Evolutionary conservation across 2,797 vertebrate species (phyloP).

Genomic region (Nyctalus aviator): DNA sequence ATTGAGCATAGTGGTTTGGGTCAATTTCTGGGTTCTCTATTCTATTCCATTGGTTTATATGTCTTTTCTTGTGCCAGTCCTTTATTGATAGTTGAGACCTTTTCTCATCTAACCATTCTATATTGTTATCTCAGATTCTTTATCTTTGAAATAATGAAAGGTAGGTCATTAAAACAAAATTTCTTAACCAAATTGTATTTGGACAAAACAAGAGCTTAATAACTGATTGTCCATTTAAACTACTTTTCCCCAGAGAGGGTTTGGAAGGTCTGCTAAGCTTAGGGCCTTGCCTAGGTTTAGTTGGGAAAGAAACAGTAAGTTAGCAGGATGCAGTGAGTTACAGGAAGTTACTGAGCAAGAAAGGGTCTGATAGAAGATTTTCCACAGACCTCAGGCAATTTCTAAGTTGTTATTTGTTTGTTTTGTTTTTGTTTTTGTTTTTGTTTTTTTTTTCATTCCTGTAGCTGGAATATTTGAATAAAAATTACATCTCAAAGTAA

Average conservation of each 20-base stretch:
- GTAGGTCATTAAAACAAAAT: neutral
- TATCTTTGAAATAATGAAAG: slow-evolving; percentile 44
- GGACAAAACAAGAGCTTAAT: neutral
- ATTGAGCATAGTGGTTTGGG: no score
- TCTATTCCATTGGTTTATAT: no score
- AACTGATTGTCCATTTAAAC: neutral
- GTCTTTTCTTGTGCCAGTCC: no score
- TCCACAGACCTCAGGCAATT: slow-evolving; percentile 23
- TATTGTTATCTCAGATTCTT: neutral
- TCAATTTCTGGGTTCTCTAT: no score
- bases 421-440: no score
- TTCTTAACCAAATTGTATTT: slow-evolving; percentile 25
- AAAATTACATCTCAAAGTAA: neutral
- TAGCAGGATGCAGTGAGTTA: neutral
- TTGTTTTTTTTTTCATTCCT: neutral
- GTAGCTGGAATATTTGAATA: neutral
- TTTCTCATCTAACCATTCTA: slow-evolving; percentile 52
- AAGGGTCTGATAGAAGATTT: neutral
- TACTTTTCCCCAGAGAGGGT: neutral
- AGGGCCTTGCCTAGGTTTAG: neutral
- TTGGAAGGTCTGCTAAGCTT: slow-evolving; percentile 1
- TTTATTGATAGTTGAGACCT: slow-evolving; percentile 7
- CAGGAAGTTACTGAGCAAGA: neutral
- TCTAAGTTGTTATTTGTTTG: neutral
- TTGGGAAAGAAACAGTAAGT: neutral